Conservation (phyloP, 2,113 vertebrate genomes). For the Zapus hudsonius region DNA sequence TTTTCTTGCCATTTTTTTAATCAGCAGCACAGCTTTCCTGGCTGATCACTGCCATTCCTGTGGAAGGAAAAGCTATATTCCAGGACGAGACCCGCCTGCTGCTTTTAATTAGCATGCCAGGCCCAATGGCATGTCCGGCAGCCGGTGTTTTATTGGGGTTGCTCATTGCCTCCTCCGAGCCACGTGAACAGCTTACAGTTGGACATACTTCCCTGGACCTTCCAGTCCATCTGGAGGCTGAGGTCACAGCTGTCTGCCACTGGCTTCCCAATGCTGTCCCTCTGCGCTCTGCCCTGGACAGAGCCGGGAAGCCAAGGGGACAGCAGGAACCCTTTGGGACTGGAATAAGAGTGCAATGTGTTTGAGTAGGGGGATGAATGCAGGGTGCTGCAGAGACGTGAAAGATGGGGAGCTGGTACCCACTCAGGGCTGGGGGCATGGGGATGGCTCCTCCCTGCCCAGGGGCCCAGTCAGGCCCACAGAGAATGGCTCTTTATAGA, state of each 20-base stretch:
- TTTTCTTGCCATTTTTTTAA: background rate
- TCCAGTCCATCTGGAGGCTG: conserved; percentile 66
- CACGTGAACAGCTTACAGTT: conserved; percentile 52
- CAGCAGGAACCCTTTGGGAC: background rate
- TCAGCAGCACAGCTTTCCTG: conserved; percentile 24
- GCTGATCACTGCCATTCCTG: conserved; percentile 41
- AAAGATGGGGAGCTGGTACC: background rate
- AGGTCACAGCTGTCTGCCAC: conserved; percentile 58
- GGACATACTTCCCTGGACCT: conserved; percentile 49
- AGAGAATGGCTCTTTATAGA: background rate
- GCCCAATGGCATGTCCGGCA: conserved; percentile 82
- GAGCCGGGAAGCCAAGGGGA: conserved; percentile 32
- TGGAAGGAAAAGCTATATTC: conserved; percentile 73
- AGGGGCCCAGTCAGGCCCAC: background rate
- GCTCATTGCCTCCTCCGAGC: conserved; percentile 73
- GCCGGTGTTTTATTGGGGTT: conserved; percentile 81
- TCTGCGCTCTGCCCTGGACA: conserved; percentile 44
- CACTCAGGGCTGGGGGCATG: background rate
- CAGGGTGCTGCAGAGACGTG: background rate
- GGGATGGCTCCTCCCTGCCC: background rate
- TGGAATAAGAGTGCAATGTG: background rate
- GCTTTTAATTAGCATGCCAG: conserved; percentile 90
- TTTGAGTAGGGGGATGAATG: background rate
- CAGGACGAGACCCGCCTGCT: conserved; percentile 72
- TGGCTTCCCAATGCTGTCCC: conserved; percentile 5